Conservation (phyloP, 1,140 invertebrate species). For the Zaprionus ghesquierei region DNA sequence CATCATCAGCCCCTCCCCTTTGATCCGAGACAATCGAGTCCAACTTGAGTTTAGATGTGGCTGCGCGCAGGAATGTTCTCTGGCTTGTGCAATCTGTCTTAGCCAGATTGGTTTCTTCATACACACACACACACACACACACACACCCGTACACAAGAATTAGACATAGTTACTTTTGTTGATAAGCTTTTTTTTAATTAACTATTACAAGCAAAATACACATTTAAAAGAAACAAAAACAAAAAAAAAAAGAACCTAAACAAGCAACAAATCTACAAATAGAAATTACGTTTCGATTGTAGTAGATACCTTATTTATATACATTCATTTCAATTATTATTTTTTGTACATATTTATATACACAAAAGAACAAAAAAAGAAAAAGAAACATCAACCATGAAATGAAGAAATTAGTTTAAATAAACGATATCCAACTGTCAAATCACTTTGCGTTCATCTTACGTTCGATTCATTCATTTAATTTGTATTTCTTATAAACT, state of each 20-base stretch:
- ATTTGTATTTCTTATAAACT: not conserved
- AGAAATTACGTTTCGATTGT: constrained; percentile 25
- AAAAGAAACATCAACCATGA: constrained; percentile 27
- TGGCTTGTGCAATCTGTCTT: constrained; percentile 10
- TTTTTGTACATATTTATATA: constrained; percentile 37
- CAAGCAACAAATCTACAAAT: constrained; percentile 15
- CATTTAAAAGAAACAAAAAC: not conserved
- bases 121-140: constrained; percentile 5
- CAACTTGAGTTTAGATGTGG: too few species aligned
- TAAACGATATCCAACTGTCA: constrained; percentile 1
- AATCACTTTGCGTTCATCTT: not conserved
- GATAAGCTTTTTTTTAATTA: constrained; percentile 23
- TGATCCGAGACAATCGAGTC: not conserved
- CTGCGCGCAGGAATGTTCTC: not conserved
- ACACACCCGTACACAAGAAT: not conserved
- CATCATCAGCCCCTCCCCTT: not conserved
- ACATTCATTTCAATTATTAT: constrained; percentile 27
- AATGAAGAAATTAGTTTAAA: constrained; percentile 13
- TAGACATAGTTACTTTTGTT: constrained; percentile 19
- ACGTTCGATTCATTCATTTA: not conserved
- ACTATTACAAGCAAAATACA: constrained; percentile 20
- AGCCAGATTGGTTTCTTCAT: constrained; percentile 4
- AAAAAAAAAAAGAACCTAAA: constrained; percentile 8
- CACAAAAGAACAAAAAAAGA: constrained; percentile 15
- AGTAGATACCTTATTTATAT: constrained; percentile 21